Conservation (phyloP, 2,888 invertebrate genomes). For the Melinaea menophilus region DNA sequence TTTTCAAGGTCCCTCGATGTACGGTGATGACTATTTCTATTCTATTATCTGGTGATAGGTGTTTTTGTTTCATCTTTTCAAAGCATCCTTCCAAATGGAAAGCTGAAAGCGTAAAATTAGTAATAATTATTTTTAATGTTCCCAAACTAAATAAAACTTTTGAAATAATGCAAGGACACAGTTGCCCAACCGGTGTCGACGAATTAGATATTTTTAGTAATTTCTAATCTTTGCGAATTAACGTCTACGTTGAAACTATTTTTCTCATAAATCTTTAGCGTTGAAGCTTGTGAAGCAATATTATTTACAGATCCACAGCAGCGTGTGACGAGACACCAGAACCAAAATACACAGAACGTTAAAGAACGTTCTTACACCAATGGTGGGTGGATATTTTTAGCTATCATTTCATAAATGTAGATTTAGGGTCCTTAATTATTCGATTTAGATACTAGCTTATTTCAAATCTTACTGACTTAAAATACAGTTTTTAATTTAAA, state of each 20-base stretch:
- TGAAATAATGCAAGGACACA: background rate
- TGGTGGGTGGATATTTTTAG: conserved; percentile 41
- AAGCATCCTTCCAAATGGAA: too few species aligned
- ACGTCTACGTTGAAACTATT: background rate
- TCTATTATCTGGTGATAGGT: too few species aligned
- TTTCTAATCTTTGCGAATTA: background rate
- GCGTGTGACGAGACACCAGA: conserved; percentile 69
- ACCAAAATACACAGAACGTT: conserved; percentile 50
- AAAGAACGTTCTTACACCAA: conserved; percentile 53
- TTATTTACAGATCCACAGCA: conserved; percentile 63
- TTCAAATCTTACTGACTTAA: too few species aligned
- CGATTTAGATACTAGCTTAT: too few species aligned
- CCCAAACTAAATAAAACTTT: too few species aligned
- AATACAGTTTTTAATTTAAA: too few species aligned
- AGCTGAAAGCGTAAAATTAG: too few species aligned
- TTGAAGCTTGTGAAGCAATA: conserved; percentile 17
- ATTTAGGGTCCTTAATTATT: too few species aligned
- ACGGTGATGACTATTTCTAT: too few species aligned
- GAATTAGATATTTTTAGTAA: background rate
- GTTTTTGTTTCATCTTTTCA: too few species aligned
- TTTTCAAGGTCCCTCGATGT: too few species aligned
- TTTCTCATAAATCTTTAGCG: conserved; percentile 6
- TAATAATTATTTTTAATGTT: too few species aligned
- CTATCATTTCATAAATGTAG: background rate
- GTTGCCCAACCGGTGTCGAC: background rate